Base-by-base conservation (phyloP, 2,888 invertebrate species). In the Dolichopus griseipennis region DNA sequence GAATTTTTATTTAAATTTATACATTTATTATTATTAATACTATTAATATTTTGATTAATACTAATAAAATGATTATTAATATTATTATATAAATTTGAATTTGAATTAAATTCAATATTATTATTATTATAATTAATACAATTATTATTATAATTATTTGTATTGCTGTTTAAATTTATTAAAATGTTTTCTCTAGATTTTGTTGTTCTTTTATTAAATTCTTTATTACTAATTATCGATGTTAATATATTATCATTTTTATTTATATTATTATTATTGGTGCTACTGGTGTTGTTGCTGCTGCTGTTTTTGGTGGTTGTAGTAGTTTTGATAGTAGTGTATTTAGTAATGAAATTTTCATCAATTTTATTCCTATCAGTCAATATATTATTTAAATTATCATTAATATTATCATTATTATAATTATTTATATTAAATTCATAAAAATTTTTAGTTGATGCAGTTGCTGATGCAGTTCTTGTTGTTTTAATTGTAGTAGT, bases 211-310 rank as follows among this genome's bases (percentile, higher is more conserved):
- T 52, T 52, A 52, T 52, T 12, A 52, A 52, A 18, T 52, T 52
- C 18, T 18, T 52, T 52, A 52, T 52, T n/a, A 52, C 18, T 4
- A 12, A 12, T n/a, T 18, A 18, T 52, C n/a, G 52, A 52, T 52
- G 52, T 52, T 52, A 52, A 12, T 4, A 18, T 52, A 52, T 52
- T 52, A 6, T 9, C 8, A 52, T 18, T 15, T 2, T 52, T 52
- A 52, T 3, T 52, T 4, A 4, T 2, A 4, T 4, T 27, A 4
- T 27, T 27, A 27, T 27, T 27, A 4, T 27, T 71, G 68, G 68
- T 69, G 70, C 70, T 71, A 70, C 69, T 71, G 69, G 66, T 69
- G 66, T 66, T 70, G 68, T 68, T 69, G 66, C 65, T 66, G 66
- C 68, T 70, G 65, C 41, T 66, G 66, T 64, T 66, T 67, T 69